Conservation (phyloP, 2,797 vertebrate species). For the Onychomys leucogaster region DNA sequence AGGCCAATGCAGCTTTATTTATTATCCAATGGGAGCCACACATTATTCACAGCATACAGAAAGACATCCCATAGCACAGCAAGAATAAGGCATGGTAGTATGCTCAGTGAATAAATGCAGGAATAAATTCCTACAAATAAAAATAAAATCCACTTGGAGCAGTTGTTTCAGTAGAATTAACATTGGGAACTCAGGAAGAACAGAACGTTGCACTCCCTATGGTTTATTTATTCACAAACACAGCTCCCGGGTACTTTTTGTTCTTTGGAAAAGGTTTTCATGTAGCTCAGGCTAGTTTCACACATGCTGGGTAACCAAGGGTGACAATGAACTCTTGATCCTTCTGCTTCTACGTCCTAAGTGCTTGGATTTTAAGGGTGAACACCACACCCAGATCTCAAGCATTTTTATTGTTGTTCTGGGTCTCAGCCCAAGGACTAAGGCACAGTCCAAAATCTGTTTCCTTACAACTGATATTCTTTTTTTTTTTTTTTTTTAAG, state of each 20-base stretch:
- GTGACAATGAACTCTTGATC: not conserved
- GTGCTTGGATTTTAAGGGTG: not conserved
- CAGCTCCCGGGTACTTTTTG: not conserved
- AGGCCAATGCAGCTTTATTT: no score
- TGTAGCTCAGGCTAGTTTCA: not conserved
- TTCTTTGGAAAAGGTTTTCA: not conserved
- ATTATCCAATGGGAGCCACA: no score
- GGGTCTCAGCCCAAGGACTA: not conserved
- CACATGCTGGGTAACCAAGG: not conserved
- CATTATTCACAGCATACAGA: no score
- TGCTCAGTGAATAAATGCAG: not conserved
- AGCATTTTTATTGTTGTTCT: not conserved
- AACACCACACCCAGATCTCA: no score
- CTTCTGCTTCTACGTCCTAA: not conserved
- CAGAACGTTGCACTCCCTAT: not conserved
- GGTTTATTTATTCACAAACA: not conserved
- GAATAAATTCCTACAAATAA: not conserved
- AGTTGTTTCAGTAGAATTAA: not conserved
- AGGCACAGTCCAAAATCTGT: not conserved
- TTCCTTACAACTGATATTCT: not conserved
- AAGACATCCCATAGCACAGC: no score
- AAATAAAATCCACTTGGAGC: not conserved
- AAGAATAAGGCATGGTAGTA: not conserved
- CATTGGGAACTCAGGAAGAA: not conserved
- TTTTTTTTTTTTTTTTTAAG: no score